These are phyloP conservation scores for Asbolus verrucosus DNA, from an alignment of 1,140 invertebrate species.

Conservation along the genomic window DNA sequence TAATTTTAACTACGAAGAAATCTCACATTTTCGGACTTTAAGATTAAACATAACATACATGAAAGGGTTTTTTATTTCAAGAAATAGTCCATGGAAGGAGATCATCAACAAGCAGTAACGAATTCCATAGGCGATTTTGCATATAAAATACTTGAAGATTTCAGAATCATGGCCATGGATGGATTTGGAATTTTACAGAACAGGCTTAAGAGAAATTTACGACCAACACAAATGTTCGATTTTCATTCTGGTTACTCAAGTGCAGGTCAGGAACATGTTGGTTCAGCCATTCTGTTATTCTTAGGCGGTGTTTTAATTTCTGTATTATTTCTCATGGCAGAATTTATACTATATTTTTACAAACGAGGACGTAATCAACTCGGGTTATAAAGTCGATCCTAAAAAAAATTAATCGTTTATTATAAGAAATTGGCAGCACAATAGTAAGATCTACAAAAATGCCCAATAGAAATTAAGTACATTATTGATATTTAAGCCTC, in stretches of 20 bases:
- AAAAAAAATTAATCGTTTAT: slow-evolving; percentile 32
- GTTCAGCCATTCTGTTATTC: slow-evolving; percentile 54
- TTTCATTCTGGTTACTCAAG: slow-evolving; percentile 52
- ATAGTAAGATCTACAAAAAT: slow-evolving; percentile 35
- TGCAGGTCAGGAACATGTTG: slow-evolving; percentile 55
- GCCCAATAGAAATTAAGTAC: slow-evolving; percentile 40
- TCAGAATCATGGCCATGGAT: slow-evolving; percentile 48
- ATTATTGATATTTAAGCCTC: slow-evolving; percentile 40
- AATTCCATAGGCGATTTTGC: slow-evolving; percentile 3
- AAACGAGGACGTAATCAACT: slow-evolving; percentile 11
- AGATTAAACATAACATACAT: slow-evolving; percentile 25
- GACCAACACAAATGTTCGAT: not conserved
- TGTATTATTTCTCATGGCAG: slow-evolving; percentile 43
- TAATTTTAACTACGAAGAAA: slow-evolving; percentile 20
- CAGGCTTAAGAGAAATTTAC: slow-evolving; percentile 40
- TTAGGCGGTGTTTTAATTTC: slow-evolving; percentile 46
- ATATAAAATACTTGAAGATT: slow-evolving; percentile 33
- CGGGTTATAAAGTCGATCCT: no score
- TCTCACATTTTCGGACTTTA: slow-evolving; percentile 5
- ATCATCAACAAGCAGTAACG: slow-evolving; percentile 45
- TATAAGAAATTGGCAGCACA: slow-evolving; percentile 35
- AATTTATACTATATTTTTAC: slow-evolving; percentile 42
- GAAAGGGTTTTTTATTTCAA: slow-evolving; percentile 28
- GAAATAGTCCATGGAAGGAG: slow-evolving; percentile 36
- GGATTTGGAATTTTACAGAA: slow-evolving; percentile 49